phyloP scores from a whole-genome alignment of 2,113 vertebrate genomes.

The Stigmatopora argus region DNA sequence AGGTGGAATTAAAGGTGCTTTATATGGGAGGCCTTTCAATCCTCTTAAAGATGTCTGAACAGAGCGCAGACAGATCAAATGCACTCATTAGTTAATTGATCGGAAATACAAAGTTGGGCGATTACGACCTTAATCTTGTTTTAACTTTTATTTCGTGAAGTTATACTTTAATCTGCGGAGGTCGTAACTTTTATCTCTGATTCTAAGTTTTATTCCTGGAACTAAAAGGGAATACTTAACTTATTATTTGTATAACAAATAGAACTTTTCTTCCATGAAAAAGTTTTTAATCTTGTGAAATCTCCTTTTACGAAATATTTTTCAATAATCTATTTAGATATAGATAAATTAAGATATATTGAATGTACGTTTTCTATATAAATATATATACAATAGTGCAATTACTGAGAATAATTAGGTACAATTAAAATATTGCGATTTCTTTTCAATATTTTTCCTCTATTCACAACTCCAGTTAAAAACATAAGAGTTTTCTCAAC shows the following conservation, averaged over 20 bases:
- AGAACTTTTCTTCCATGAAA: too few species aligned
- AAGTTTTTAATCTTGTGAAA: too few species aligned
- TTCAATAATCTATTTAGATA: too few species aligned
- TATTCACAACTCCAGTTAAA: background rate
- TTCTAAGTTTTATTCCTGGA: too few species aligned
- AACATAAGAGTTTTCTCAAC: background rate
- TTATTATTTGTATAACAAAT: too few species aligned
- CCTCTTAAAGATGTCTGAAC: constrained; percentile 2
- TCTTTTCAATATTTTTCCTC: too few species aligned
- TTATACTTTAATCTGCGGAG: background rate
- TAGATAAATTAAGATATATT: too few species aligned
- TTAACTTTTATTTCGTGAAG: background rate
- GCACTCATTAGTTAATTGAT: background rate
- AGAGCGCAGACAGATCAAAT: background rate
- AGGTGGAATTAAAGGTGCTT: background rate
- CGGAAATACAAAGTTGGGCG: background rate
- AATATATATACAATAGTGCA: too few species aligned
- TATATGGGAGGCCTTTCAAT: background rate
- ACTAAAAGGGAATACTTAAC: too few species aligned
- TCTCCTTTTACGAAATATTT: too few species aligned
- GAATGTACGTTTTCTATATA: too few species aligned
- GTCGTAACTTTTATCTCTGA: background rate
- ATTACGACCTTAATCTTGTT: background rate
- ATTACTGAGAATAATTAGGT: too few species aligned
- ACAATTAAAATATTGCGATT: background rate